phyloP scores from a whole-genome alignment of 1,140 invertebrate genomes.

The Papilio aristodemus region DNA sequence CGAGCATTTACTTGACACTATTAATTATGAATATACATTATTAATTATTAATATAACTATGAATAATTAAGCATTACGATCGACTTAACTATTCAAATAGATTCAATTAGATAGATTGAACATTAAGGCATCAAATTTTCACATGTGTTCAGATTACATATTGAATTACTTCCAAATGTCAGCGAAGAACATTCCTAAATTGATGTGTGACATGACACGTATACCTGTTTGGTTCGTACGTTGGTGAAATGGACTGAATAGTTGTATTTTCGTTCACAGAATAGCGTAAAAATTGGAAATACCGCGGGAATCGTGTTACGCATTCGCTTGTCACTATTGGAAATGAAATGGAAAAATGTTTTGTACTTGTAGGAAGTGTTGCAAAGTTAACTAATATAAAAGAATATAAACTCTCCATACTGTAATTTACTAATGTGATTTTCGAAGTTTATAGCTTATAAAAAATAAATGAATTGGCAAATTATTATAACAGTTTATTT shows the following conservation, averaged over 20 bases:
- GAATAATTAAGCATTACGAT: background rate
- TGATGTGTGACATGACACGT: constrained; percentile 20
- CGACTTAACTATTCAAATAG: background rate
- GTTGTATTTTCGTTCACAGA: constrained; percentile 13
- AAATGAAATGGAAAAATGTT: constrained; percentile 21
- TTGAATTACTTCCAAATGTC: constrained; percentile 21
- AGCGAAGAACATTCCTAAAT: constrained; percentile 4
- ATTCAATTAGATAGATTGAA: background rate
- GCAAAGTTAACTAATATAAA: background rate
- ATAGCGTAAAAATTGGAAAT: constrained; percentile 24
- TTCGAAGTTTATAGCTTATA: no score
- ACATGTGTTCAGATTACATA: constrained; percentile 13
- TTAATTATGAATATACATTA: no score
- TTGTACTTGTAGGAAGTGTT: background rate
- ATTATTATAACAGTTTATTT: no score
- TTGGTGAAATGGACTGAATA: constrained; percentile 20
- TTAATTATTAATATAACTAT: background rate
- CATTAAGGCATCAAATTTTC: background rate
- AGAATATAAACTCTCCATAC: no score
- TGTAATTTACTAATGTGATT: no score
- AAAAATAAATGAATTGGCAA: no score
- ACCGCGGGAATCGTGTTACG: constrained; percentile 20
- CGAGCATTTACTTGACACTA: no score
- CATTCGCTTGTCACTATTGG: constrained; percentile 16
- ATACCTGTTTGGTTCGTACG: background rate